These are phyloP conservation scores for Drosophila phalerata DNA, from an alignment of 2,888 invertebrate genomes.

Conservation along the genomic window DNA sequence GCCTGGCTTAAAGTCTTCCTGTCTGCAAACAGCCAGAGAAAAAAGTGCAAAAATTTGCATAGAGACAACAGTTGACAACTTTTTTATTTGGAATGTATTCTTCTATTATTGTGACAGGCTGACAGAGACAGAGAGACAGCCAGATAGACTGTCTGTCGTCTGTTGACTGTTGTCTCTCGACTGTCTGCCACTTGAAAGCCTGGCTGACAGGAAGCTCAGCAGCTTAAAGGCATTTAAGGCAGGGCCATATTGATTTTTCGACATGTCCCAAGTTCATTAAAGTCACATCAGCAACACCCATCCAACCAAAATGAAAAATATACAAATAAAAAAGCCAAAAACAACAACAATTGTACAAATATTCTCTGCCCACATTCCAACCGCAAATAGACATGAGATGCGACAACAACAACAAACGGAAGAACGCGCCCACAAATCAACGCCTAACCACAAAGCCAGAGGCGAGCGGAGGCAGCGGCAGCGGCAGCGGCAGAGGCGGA, in stretches of 20 bases:
- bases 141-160: constrained; percentile 37
- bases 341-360: constrained; percentile 36
- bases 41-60: constrained; percentile 58
- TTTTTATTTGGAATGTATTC: constrained; percentile 62
- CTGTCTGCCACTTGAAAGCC: constrained; percentile 38
- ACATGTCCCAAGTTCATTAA: constrained; percentile 72
- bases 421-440: constrained; percentile 73
- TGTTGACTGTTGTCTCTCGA: constrained; percentile 12
- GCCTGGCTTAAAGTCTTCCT: constrained; percentile 42
- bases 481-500: constrained; percentile 7
- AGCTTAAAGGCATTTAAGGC: constrained; percentile 54
- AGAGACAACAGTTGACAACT: constrained; percentile 69
- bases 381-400: constrained; percentile 75
- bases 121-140: constrained; percentile 21
- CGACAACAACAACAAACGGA: constrained; percentile 43
- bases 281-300: constrained; percentile 67
- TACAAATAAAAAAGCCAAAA: constrained; percentile 8
- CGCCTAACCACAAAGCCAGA: constrained; percentile 68
- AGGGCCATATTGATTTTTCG: constrained; percentile 64
- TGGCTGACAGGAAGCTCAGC: constrained; percentile 29
- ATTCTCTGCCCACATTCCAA: constrained; percentile 49
- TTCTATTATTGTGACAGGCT: constrained; percentile 69
- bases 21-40: constrained; percentile 13
- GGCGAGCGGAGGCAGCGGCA: constrained; percentile 1
- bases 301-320: constrained; percentile 9